phyloP scores from a whole-genome alignment of 2,797 vertebrate species.

The Melopsittacus undulatus region DNA sequence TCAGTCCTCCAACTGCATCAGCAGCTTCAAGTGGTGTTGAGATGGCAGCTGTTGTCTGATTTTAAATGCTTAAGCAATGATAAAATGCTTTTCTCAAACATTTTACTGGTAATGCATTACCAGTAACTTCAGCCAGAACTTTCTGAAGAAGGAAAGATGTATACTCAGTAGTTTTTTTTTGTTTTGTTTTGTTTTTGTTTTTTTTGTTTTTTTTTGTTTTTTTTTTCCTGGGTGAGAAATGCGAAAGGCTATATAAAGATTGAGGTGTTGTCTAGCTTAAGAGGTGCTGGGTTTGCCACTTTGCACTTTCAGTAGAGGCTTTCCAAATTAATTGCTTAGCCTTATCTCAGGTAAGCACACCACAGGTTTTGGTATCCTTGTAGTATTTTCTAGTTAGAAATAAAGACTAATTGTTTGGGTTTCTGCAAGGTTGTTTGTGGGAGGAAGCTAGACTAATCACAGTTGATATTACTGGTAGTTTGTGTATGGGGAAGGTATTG shows the following conservation, averaged over 20 bases:
- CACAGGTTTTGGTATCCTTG: not conserved
- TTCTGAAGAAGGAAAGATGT: not conserved
- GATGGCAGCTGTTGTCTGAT: not conserved
- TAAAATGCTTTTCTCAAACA: not conserved
- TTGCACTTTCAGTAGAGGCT: not conserved
- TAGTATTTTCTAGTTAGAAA: not conserved
- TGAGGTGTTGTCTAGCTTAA: not conserved
- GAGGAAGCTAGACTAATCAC: not conserved
- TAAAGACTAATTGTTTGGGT: not conserved
- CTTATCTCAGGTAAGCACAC: not conserved
- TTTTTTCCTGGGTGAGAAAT: not conserved
- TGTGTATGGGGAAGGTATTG: not conserved
- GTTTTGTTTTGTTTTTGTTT: no score
- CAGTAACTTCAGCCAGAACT: not conserved
- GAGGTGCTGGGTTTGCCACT: not conserved
- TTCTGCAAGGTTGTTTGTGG: not conserved
- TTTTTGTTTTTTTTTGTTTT: rapidly evolving
- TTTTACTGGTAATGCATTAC: not conserved
- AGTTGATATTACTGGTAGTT: not conserved
- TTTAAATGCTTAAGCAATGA: not conserved
- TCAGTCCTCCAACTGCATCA: rapidly evolving
- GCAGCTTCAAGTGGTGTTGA: not conserved
- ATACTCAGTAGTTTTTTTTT: not conserved
- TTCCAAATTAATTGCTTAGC: not conserved
- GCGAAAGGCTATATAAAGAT: not conserved